Evolutionary conservation across 2,888 invertebrate species (phyloP).

Genomic region (Luperina testacea): DNA sequence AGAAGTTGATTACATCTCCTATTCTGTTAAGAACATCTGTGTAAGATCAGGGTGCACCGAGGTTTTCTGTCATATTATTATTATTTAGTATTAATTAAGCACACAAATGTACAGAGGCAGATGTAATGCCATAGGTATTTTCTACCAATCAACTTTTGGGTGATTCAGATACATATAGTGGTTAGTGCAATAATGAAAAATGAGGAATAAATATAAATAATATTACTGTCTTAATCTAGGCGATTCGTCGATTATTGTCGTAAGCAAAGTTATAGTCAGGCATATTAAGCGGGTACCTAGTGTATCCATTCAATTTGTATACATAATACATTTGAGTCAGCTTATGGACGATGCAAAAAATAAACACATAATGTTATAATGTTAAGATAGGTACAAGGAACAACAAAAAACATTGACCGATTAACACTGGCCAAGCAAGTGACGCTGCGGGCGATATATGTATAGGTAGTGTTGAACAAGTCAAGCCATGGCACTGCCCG

Average conservation of each 20-base stretch:
- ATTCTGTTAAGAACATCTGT: too few relatives aligned
- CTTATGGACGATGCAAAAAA: slow-evolving; percentile 19
- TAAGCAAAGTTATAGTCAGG: neutral
- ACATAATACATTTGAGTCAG: slow-evolving; percentile 11
- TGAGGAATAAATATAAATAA: too few relatives aligned
- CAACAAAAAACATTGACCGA: slow-evolving; percentile 35
- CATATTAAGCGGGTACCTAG: neutral
- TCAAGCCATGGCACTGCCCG: slow-evolving; percentile 37
- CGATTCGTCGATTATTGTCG: neutral
- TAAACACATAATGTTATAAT: slow-evolving; percentile 14
- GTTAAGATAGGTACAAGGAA: neutral
- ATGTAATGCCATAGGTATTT: neutral
- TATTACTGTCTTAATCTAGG: neutral
- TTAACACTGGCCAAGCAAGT: slow-evolving; percentile 21
- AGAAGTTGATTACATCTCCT: neutral
- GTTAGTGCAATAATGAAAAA: neutral
- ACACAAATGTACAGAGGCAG: neutral
- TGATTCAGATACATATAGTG: neutral
- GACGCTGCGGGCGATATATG: slow-evolving; percentile 45
- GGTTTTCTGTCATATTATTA: neutral
- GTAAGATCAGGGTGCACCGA: neutral
- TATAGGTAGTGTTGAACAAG: slow-evolving; percentile 11
- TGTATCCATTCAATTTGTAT: neutral
- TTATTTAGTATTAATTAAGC: neutral
- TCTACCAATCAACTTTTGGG: neutral